These are phyloP conservation scores for Phalloptychus januarius DNA, from an alignment of 2,797 vertebrate genomes.

Conservation along the genomic window DNA sequence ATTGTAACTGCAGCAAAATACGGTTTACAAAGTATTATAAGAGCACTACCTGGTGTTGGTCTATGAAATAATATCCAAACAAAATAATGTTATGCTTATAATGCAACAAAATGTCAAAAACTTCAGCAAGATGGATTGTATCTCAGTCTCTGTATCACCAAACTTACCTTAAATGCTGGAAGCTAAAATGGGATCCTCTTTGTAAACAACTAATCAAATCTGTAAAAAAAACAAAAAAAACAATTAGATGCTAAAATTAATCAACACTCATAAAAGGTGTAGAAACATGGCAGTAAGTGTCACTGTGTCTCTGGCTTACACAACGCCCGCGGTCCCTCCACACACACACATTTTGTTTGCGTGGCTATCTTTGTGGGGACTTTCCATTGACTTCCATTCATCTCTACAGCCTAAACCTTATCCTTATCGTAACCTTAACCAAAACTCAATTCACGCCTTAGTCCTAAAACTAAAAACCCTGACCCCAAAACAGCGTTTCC, in stretches of 20 bases:
- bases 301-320: conserved; percentile 33
- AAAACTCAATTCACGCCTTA: too few species aligned
- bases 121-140: background rate
- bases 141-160: background rate
- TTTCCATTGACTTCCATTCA: too few species aligned
- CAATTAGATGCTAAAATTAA: background rate
- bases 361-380: too few species aligned
- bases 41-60: background rate
- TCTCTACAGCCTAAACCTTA: too few species aligned
- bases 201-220: conserved; percentile 88
- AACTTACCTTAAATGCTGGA: conserved; percentile 80
- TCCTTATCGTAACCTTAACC: too few species aligned
- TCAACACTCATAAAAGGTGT: conserved; percentile 8
- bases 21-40: background rate
- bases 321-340: conserved; percentile 16
- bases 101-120: background rate
- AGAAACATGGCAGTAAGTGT: conserved; percentile 9
- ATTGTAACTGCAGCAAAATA: background rate
- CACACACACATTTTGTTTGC: background rate
- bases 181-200: conserved; percentile 85
- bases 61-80: background rate
- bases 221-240: conserved; percentile 49
- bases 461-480: too few species aligned
- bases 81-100: background rate
- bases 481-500: too few species aligned